These are phyloP conservation scores for Tineola bisselliella DNA, from an alignment of 2,888 invertebrate genomes.

Conservation along the genomic window DNA sequence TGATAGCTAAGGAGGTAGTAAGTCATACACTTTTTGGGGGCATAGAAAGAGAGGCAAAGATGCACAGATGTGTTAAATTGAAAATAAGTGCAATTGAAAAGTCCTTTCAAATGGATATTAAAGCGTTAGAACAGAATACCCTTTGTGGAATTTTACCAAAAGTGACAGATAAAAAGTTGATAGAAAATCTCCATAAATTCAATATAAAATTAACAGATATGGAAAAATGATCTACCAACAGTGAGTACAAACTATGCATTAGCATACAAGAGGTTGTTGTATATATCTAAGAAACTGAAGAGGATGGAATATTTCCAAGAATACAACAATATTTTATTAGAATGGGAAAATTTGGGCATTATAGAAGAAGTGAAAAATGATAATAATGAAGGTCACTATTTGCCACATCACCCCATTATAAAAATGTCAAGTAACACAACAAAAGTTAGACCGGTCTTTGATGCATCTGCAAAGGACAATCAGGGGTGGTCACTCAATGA, in stretches of 20 bases:
- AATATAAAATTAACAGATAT: too few species aligned
- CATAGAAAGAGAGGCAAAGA: too few species aligned
- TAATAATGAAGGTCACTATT: conserved; percentile 15
- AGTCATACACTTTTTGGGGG: too few species aligned
- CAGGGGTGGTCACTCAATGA: conserved; percentile 24
- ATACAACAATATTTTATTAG: not conserved
- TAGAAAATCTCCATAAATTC: too few species aligned
- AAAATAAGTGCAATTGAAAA: too few species aligned
- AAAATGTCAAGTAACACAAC: conserved; percentile 21
- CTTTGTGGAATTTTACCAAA: too few species aligned
- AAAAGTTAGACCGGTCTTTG: conserved; percentile 24
- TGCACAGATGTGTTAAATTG: too few species aligned
- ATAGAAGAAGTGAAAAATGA: not conserved
- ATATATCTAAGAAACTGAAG: not conserved
- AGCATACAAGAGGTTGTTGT: not conserved
- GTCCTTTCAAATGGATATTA: too few species aligned
- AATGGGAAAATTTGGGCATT: not conserved
- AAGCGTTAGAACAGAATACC: too few species aligned
- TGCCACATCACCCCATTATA: conserved; percentile 23
- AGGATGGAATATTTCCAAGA: not conserved
- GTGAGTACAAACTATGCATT: not conserved
- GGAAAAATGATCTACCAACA: not conserved
- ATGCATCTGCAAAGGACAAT: conserved; percentile 21
- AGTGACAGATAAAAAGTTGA: too few species aligned
- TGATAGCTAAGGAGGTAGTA: too few species aligned